These are phyloP conservation scores for Vanessa atalanta DNA, from an alignment of 1,140 invertebrate species.

Conservation along the genomic window DNA sequence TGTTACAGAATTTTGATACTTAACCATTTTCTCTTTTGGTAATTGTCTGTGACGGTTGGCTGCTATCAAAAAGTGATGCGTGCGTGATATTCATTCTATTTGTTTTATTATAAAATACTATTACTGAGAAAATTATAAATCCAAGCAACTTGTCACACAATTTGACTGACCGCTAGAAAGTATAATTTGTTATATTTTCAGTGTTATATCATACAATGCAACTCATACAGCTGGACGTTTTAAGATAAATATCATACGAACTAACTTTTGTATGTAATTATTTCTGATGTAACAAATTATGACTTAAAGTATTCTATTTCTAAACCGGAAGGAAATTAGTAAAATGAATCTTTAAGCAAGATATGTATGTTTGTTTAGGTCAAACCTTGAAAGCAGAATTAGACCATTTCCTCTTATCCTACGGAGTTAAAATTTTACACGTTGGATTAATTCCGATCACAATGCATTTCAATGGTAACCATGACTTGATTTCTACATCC, in stretches of 20 bases:
- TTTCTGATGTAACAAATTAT: neutral
- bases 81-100: slow-evolving; percentile 12
- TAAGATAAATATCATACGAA: neutral
- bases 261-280: neutral
- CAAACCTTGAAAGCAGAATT: too few species aligned
- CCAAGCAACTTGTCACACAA: neutral
- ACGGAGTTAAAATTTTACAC: too few species aligned
- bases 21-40: slow-evolving; percentile 24
- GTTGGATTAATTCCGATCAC: too few species aligned
- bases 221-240: neutral
- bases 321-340: too few species aligned
- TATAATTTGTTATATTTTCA: slow-evolving; percentile 4
- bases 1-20: slow-evolving; percentile 28
- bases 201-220: neutral
- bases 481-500: too few species aligned
- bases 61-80: slow-evolving; percentile 20
- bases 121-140: neutral
- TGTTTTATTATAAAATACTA: slow-evolving; percentile 1
- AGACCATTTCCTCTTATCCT: too few species aligned
- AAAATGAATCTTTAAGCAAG: too few species aligned
- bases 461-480: too few species aligned
- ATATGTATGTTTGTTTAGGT: too few species aligned
- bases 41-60: slow-evolving; percentile 28
- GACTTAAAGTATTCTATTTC: too few species aligned
- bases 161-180: neutral